Percentiles rank a stretch among this genome's conserved stretches.
Evolutionary conservation across 1,140 invertebrate species (phyloP).

Genomic region (Cataglyphis hispanica): DNA sequence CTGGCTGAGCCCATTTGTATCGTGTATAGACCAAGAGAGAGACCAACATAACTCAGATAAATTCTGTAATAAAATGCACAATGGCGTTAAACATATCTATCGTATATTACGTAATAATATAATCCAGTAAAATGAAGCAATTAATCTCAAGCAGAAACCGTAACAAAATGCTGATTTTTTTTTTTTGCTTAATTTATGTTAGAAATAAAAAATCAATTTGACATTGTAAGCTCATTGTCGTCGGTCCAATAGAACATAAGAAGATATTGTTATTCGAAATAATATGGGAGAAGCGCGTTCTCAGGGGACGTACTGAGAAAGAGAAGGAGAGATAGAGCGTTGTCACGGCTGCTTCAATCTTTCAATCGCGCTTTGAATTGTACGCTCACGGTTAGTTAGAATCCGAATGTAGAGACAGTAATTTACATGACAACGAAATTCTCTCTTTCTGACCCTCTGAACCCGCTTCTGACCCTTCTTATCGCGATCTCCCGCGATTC

Average conservation of each 20-base stretch:
- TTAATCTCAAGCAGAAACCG: background rate
- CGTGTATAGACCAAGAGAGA: background rate
- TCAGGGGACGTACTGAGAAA: background rate
- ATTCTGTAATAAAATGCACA: background rate
- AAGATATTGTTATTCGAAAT: conserved; percentile 63
- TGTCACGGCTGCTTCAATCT: conserved; percentile 30
- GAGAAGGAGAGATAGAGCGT: too few species aligned
- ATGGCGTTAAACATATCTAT: background rate
- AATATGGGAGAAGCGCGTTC: conserved; percentile 50
- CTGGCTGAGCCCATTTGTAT: background rate
- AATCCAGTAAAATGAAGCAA: too few species aligned
- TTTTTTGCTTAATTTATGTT: background rate
- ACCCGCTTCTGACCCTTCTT: conserved; percentile 82
- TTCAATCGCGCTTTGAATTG: conserved; percentile 68
- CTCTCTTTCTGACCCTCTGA: conserved; percentile 76
- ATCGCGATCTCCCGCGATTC: conserved; percentile 84
- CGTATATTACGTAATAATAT: too few species aligned
- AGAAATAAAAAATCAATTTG: background rate
- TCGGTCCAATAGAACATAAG: background rate
- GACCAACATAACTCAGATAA: conserved; percentile 24
- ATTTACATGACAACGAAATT: conserved; percentile 86
- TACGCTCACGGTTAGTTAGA: conserved; percentile 72
- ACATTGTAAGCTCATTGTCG: background rate
- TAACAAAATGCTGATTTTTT: background rate
- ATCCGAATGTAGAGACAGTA: conserved; percentile 76